Percentiles rank a stretch among this genome's conserved stretches.
Evolutionary conservation across 2,797 vertebrate species (phyloP).

Genomic region (Simalia tracyae): DNA sequence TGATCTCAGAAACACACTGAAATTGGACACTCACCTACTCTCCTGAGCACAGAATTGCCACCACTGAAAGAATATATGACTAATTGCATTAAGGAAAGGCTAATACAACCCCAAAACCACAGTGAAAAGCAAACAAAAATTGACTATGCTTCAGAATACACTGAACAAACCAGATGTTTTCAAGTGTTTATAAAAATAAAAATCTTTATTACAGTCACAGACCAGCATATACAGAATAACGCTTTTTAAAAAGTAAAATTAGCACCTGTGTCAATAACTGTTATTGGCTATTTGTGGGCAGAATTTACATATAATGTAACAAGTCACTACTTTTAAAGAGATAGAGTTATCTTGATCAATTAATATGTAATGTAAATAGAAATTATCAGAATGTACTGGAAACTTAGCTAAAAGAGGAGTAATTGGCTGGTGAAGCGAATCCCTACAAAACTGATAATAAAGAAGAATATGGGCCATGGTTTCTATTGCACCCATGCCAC

Average conservation of each 20-base stretch:
- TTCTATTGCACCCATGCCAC: neutral
- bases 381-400: neutral
- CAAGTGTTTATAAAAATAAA: neutral
- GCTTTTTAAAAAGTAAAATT: neutral
- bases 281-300: neutral
- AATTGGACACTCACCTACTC: neutral
- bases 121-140: neutral
- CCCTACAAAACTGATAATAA: neutral
- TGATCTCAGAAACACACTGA: neutral
- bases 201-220: neutral
- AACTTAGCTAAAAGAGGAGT: neutral
- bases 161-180: neutral
- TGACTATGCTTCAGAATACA: neutral
- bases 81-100: neutral
- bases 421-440: neutral
- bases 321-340: neutral
- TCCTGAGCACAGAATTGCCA: neutral
- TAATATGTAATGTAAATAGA: neutral
- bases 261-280: neutral
- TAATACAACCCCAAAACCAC: neutral
- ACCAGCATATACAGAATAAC: neutral
- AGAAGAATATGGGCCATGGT: neutral
- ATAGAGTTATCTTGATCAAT: neutral
- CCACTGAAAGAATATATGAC: neutral
- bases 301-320: neutral